Conservation (phyloP, 1,140 invertebrate species). For the Wasmannia auropunctata region DNA sequence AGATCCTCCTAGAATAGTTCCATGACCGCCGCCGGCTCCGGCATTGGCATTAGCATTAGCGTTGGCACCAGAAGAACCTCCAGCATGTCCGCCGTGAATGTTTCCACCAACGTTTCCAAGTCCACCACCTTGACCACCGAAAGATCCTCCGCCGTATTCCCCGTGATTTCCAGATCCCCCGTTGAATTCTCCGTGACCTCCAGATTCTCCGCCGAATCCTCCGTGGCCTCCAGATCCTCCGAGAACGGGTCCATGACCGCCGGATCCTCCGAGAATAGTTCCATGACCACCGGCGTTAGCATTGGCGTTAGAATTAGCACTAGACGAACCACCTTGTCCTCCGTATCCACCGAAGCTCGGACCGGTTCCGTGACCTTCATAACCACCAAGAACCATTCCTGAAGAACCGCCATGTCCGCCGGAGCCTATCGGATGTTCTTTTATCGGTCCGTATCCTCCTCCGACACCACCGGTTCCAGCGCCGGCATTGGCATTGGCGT, state of each 20-base stretch:
- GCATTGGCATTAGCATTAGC: slow-evolving; percentile 18
- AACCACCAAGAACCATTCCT: background rate
- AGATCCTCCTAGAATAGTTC: background rate
- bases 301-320: slow-evolving; percentile 1
- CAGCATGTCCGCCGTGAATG: background rate
- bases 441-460: slow-evolving; percentile 5
- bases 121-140: background rate
- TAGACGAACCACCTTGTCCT: slow-evolving; percentile 31
- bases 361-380: background rate
- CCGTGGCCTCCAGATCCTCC: slow-evolving; percentile 33
- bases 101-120: background rate
- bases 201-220: background rate
- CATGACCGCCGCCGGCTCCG: background rate
- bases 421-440: background rate
- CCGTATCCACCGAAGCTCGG: background rate
- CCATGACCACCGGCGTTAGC: slow-evolving; percentile 11
- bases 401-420: slow-evolving; percentile 16
- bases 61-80: slow-evolving; percentile 26
- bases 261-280: background rate
- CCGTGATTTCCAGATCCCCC: slow-evolving; percentile 34
- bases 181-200: background rate
- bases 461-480: slow-evolving; percentile 29
- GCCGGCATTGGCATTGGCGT: slow-evolving; percentile 30
- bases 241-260: background rate
- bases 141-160: background rate